Evolutionary conservation across 2,113 vertebrate genomes (phyloP).

Genomic region (Erpornis zantholeuca): DNA sequence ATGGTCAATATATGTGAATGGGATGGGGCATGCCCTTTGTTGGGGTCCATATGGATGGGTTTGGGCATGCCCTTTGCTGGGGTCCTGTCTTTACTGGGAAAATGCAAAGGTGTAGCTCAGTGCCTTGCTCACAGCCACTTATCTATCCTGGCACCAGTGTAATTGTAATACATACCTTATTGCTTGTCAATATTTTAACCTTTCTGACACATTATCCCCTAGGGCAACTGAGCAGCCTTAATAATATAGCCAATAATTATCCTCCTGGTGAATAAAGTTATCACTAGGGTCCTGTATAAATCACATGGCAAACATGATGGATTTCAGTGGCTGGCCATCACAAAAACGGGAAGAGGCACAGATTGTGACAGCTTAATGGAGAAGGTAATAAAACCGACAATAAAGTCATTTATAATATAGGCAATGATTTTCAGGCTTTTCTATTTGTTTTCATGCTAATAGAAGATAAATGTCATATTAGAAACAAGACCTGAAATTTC

Average conservation of each 20-base stretch:
- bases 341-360: not conserved
- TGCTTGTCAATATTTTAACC: constrained; percentile 65
- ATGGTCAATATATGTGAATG: not conserved
- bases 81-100: not conserved
- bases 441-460: constrained; percentile 58
- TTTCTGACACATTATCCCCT: constrained; percentile 39
- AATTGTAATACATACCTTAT: constrained; percentile 29
- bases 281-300: constrained; percentile 41
- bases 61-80: not conserved
- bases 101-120: not conserved
- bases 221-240: constrained; percentile 49
- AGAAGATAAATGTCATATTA: constrained; percentile 62
- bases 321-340: constrained; percentile 12
- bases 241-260: constrained; percentile 62
- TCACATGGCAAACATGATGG: constrained; percentile 45
- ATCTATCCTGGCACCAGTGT: not conserved
- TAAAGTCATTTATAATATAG: constrained; percentile 46
- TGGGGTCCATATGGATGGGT: not conserved
- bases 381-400: constrained; percentile 54
- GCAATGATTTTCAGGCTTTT: constrained; percentile 15
- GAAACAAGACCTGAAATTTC: constrained; percentile 50
- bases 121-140: not conserved
- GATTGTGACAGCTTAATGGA: constrained; percentile 42
- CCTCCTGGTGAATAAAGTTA: constrained; percentile 54
- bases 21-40: not conserved